phyloP scores from a whole-genome alignment of 2,888 invertebrate genomes.

The Sesamia inferens region DNA sequence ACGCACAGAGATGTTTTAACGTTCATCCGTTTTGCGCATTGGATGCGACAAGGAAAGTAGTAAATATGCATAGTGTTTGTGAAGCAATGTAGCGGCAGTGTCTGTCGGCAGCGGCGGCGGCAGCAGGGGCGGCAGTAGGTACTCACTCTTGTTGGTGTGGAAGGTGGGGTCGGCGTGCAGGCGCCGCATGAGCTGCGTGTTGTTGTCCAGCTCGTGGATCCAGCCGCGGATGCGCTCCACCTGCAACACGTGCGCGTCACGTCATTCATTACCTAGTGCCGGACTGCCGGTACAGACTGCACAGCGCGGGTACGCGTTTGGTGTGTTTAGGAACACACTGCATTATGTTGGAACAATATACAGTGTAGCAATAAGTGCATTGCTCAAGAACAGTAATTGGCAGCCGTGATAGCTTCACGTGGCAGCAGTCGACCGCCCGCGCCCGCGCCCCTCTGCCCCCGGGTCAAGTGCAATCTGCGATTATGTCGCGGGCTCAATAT shows the following conservation, averaged over 20 bases:
- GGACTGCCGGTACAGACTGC: background rate
- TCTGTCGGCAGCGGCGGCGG: too few relatives aligned
- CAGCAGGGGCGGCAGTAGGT: too few relatives aligned
- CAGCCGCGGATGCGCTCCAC: conserved; percentile 86
- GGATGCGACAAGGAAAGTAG: background rate
- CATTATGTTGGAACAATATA: background rate
- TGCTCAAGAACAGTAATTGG: conserved; percentile 18
- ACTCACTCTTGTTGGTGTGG: conserved; percentile 82
- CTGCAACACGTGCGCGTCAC: conserved; percentile 70
- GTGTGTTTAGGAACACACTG: background rate
- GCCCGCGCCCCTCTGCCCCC: background rate
- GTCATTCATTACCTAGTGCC: background rate
- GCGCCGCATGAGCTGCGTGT: conserved; percentile 85
- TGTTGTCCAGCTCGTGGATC: conserved; percentile 86
- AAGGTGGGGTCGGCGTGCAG: conserved; percentile 90
- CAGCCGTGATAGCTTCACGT: conserved; percentile 13
- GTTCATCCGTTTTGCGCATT: background rate
- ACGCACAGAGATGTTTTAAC: background rate
- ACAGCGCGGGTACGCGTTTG: too few relatives aligned
- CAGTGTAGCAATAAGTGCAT: background rate
- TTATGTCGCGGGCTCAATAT: conserved; percentile 29
- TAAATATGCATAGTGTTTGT: background rate
- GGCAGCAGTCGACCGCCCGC: background rate
- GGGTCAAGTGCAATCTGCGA: conserved; percentile 44
- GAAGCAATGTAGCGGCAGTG: background rate